These are phyloP conservation scores for Zenarchopterus dispar DNA, from an alignment of 2,797 vertebrate genomes.

Conservation along the genomic window DNA sequence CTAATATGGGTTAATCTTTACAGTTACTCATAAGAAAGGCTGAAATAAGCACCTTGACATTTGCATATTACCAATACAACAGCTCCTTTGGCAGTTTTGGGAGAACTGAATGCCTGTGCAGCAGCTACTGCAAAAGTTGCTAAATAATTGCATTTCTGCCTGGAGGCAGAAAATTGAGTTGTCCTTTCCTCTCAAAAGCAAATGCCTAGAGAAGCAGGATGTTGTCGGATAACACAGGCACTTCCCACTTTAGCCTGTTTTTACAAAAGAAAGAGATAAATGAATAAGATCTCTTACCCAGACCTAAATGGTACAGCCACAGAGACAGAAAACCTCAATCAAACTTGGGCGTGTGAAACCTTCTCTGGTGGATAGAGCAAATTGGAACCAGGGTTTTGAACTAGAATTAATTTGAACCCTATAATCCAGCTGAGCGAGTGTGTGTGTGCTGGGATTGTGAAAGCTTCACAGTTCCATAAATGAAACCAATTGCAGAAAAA, in stretches of 20 bases:
- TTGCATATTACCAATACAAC: no score
- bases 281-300: constrained; percentile 10
- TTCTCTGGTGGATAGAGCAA: constrained; percentile 34
- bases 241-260: background rate
- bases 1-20: no score
- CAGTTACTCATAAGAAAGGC: no score
- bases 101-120: no score
- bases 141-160: no score
- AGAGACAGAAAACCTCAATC: constrained; percentile 36
- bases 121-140: no score
- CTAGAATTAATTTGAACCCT: constrained; percentile 49
- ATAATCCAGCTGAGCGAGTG: constrained; percentile 33
- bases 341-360: constrained; percentile 31
- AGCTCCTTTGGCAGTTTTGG: no score
- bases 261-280: constrained; percentile 13
- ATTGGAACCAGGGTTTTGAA: constrained; percentile 46
- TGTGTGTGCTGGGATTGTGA: constrained; percentile 13
- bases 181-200: background rate
- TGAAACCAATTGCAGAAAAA: constrained; percentile 55
- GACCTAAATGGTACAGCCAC: constrained; percentile 36
- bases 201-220: constrained; percentile 8
- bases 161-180: no score
- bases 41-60: no score
- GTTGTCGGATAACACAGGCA: background rate
- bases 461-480: constrained; percentile 37